Percentiles rank a stretch among this genome's conserved stretches.
Evolutionary conservation across 1,140 invertebrate species (phyloP).

Genomic region (Musca vetustissima): DNA sequence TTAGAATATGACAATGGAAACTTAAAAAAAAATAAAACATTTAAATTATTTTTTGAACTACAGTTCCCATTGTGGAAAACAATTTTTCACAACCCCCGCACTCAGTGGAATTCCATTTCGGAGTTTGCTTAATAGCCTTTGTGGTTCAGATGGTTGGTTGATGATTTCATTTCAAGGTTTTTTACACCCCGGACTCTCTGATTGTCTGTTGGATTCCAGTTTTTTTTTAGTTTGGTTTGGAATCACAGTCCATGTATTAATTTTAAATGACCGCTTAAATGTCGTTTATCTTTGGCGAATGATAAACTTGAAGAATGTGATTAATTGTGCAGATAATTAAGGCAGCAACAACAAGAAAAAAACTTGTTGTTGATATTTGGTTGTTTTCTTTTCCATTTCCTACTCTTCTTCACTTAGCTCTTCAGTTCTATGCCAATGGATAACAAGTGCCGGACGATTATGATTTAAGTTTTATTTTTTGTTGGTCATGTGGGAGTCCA

Average conservation of each 20-base stretch:
- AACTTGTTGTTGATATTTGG: too few relatives aligned
- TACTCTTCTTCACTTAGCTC: too few relatives aligned
- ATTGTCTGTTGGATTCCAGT: background rate
- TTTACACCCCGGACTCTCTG: too few relatives aligned
- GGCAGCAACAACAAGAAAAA: too few relatives aligned
- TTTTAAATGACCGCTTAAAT: slow-evolving; percentile 15
- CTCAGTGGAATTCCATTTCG: background rate
- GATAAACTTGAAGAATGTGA: slow-evolving; percentile 16
- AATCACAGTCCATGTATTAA: slow-evolving; percentile 22
- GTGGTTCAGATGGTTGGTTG: background rate
- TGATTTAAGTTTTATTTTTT: too few relatives aligned
- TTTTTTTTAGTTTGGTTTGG: background rate
- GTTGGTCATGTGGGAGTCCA: too few relatives aligned
- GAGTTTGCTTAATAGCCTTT: too few relatives aligned
- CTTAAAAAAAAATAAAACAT: background rate
- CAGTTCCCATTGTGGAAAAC: too few relatives aligned
- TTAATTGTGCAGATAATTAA: slow-evolving; percentile 15
- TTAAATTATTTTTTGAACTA: slow-evolving; percentile 6
- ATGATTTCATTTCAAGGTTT: too few relatives aligned
- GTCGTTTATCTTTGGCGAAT: slow-evolving; percentile 10
- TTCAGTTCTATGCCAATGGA: too few relatives aligned
- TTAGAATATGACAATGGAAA: background rate
- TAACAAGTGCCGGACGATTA: too few relatives aligned
- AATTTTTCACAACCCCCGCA: background rate
- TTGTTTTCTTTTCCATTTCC: too few relatives aligned